These are phyloP conservation scores for Cardinalis cardinalis DNA, from an alignment of 2,113 vertebrate species.

Conservation along the genomic window DNA sequence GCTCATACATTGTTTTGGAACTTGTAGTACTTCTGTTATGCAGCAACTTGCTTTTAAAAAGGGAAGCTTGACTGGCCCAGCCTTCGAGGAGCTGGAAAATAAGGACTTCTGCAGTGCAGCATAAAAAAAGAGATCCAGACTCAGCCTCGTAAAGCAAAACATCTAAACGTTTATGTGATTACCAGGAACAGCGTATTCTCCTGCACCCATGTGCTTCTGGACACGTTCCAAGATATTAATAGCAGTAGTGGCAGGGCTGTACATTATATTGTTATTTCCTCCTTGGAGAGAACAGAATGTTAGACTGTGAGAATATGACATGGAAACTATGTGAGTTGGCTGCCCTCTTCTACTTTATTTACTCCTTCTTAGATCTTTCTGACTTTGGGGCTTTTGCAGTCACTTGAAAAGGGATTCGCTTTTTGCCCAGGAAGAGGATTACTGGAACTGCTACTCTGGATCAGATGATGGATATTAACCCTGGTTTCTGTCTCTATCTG, in stretches of 20 bases:
- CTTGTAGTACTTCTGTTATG: slow-evolving; percentile 44
- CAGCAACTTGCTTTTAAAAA: slow-evolving; percentile 15
- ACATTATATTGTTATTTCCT: slow-evolving; percentile 71
- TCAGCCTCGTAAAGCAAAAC: slow-evolving; percentile 8
- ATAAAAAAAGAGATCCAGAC: slow-evolving; percentile 11
- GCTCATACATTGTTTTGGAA: slow-evolving; percentile 52
- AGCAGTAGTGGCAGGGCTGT: slow-evolving; percentile 65
- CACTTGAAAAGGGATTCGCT: slow-evolving; percentile 22
- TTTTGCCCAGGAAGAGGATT: slow-evolving; percentile 16
- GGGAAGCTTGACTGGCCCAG: neutral
- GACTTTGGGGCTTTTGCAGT: slow-evolving; percentile 18
- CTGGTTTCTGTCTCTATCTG: neutral
- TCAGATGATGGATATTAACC: neutral
- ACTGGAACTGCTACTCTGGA: neutral
- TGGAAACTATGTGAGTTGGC: slow-evolving; percentile 67
- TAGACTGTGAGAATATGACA: slow-evolving; percentile 64
- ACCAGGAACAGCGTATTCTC: slow-evolving; percentile 57
- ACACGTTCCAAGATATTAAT: slow-evolving; percentile 69
- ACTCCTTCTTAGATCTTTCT: slow-evolving; percentile 62
- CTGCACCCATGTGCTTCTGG: slow-evolving; percentile 57
- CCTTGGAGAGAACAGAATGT: slow-evolving; percentile 70
- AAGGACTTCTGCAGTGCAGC: slow-evolving; percentile 3
- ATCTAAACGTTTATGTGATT: slow-evolving; percentile 40
- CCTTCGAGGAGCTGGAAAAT: slow-evolving; percentile 51
- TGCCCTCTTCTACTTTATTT: slow-evolving; percentile 31